Evolutionary conservation across 2,888 invertebrate species (phyloP).

Genomic region (Noctua janthina): DNA sequence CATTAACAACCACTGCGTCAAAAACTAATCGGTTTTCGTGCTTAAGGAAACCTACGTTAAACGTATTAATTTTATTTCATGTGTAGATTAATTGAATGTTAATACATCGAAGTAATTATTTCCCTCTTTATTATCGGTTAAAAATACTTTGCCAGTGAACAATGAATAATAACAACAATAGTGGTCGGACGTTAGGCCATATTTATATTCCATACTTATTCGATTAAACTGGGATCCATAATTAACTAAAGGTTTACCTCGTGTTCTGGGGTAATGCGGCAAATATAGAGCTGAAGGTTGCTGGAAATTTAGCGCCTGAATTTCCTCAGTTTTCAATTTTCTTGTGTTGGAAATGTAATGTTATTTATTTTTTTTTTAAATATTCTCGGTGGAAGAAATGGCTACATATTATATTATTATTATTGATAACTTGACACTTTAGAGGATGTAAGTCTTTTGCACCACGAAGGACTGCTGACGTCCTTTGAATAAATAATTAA

Average conservation of each 20-base stretch:
- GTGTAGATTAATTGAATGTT: conserved; percentile 21
- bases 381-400: background rate
- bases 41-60: conserved; percentile 21
- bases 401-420: background rate
- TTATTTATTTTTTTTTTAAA: background rate
- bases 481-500: conserved; percentile 62
- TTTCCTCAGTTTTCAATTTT: background rate
- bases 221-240: conserved; percentile 9
- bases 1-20: conserved; percentile 59
- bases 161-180: conserved; percentile 45
- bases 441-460: conserved; percentile 41
- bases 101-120: conserved; percentile 19
- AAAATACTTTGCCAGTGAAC: conserved; percentile 26
- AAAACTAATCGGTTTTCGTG: conserved; percentile 34
- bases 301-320: background rate
- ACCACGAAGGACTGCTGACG: conserved; percentile 51
- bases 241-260: conserved; percentile 15
- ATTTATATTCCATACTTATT: conserved; percentile 15
- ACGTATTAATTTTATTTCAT: conserved; percentile 30
- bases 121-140: conserved; percentile 13
- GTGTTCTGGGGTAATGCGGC: conserved; percentile 3
- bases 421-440: conserved; percentile 24
- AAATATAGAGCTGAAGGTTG: conserved; percentile 4
- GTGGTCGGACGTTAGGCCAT: background rate
- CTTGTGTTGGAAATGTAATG: background rate